Evolutionary conservation across 1,140 invertebrate species (phyloP), one percentile per base, ranked within the genome.

Genomic region (Ridgeia piscesae): DNA sequence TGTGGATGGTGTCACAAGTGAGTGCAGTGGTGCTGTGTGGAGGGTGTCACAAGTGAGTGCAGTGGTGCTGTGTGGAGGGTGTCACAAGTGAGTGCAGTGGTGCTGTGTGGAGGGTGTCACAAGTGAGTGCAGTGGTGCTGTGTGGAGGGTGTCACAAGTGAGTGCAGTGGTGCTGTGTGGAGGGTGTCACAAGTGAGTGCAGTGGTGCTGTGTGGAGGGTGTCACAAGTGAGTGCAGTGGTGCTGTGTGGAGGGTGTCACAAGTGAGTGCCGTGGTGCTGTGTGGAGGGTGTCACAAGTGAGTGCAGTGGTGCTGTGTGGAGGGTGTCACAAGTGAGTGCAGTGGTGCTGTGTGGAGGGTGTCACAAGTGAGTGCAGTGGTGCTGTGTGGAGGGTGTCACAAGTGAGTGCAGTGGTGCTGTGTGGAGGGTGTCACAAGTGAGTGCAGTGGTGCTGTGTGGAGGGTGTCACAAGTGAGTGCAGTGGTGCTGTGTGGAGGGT

Each of bases 51-150:
- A 97, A 97, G 97, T 98, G 35, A 34, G 89, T 34, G 33, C 34
- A 31, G 17, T 90, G 14, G 6, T 14, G 34, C 34, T 90, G 33
- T 27, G 27, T 77, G 58, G 58, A 21, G 27, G 2, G 17, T 77
- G 58, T 9, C 4, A 77, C 97, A 97, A 97, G 97, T 98, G 35
- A 34, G 89, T 34, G 33, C 34, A 31, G 17, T 90, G 14, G 6
- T 14, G 34, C 34, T 90, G 33, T 27, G 27, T 77, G 58, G 58
- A 21, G 27, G 2, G 17, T 77, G 58, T 9, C 4, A 77, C 97
- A 97, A 97, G 97, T 98, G 35, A 34, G 89, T 34, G 33, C 34
- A 31, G 17, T 90, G 14, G 6, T 14, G 34, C 34, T 90, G 33
- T 27, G 27, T 77, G 58, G 58, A 21, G 27, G 2, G 17, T 77